Conservation (phyloP, 2,888 invertebrate species). For the Antitype chi region DNA sequence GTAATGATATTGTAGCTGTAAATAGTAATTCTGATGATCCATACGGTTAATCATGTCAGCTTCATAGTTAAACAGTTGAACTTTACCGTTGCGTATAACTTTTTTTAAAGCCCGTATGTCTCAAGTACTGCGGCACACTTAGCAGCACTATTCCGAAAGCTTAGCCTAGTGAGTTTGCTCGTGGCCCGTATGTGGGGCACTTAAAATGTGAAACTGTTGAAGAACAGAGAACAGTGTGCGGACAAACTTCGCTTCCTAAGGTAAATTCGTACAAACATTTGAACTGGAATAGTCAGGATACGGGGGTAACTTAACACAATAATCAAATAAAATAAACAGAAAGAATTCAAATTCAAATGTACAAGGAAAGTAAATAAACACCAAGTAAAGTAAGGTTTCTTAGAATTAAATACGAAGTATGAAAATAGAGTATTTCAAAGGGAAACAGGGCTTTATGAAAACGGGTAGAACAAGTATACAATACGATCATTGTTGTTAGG, state of each 20-base stretch:
- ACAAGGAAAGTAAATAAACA: slow-evolving; percentile 9
- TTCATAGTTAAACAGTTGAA: background rate
- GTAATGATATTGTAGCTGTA: background rate
- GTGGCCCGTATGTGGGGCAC: slow-evolving; percentile 74
- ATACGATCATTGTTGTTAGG: slow-evolving; percentile 34
- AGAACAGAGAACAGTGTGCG: slow-evolving; percentile 63
- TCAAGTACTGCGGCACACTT: slow-evolving; percentile 46
- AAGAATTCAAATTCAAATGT: slow-evolving; percentile 2
- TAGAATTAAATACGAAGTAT: slow-evolving; percentile 19
- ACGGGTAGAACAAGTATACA: slow-evolving; percentile 21
- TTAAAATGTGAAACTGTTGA: slow-evolving; percentile 73
- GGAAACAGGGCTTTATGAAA: slow-evolving; percentile 24
- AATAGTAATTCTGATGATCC: background rate
- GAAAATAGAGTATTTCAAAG: slow-evolving; percentile 23
- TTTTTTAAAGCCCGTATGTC: slow-evolving; percentile 5
- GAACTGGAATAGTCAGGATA: slow-evolving; percentile 41
- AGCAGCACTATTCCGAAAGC: slow-evolving; percentile 66
- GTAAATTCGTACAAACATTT: slow-evolving; percentile 62
- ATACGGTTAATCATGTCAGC: too few species aligned
- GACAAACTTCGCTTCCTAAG: slow-evolving; percentile 65
- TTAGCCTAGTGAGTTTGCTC: slow-evolving; percentile 63
- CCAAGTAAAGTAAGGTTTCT: slow-evolving; percentile 26
- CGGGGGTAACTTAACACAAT: slow-evolving; percentile 27
- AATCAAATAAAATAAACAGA: slow-evolving; percentile 22
- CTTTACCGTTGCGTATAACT: background rate